phyloP scores from a whole-genome alignment of 2,888 invertebrate species.

The Drosophila suboccidentalis region DNA sequence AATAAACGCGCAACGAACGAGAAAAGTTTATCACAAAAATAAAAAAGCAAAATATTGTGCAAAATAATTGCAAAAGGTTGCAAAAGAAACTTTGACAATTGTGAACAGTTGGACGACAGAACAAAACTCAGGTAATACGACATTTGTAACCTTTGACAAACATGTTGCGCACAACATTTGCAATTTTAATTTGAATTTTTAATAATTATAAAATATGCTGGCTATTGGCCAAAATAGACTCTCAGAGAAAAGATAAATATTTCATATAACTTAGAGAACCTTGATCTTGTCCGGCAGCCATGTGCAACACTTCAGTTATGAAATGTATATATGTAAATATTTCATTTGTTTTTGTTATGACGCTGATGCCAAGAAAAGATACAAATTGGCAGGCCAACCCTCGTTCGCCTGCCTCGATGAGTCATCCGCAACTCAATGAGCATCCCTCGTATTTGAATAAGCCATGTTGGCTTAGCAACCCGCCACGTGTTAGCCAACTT shows the following conservation, averaged over 20 bases:
- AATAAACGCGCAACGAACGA: conserved; percentile 45
- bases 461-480: conserved; percentile 16
- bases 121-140: conserved; percentile 22
- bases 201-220: conserved; percentile 59
- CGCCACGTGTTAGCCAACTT: conserved; percentile 29
- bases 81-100: conserved; percentile 37
- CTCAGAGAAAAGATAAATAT: conserved; percentile 26
- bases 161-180: conserved; percentile 14
- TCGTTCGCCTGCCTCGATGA: conserved; percentile 15
- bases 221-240: conserved; percentile 61
- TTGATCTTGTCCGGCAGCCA: conserved; percentile 74
- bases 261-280: conserved; percentile 48
- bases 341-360: conserved; percentile 6
- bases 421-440: conserved; percentile 28
- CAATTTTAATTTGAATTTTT: conserved; percentile 15
- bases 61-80: conserved; percentile 44
- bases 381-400: conserved; percentile 28
- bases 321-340: not conserved
- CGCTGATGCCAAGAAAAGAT: conserved; percentile 11
- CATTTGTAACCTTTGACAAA: conserved; percentile 17
- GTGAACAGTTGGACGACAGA: conserved; percentile 22
- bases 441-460: conserved; percentile 34
- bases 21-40: conserved; percentile 16
- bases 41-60: conserved; percentile 24
- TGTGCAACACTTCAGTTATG: conserved; percentile 59